Conservation (phyloP, 2,888 invertebrate species). For the Gryllus longicercus region DNA sequence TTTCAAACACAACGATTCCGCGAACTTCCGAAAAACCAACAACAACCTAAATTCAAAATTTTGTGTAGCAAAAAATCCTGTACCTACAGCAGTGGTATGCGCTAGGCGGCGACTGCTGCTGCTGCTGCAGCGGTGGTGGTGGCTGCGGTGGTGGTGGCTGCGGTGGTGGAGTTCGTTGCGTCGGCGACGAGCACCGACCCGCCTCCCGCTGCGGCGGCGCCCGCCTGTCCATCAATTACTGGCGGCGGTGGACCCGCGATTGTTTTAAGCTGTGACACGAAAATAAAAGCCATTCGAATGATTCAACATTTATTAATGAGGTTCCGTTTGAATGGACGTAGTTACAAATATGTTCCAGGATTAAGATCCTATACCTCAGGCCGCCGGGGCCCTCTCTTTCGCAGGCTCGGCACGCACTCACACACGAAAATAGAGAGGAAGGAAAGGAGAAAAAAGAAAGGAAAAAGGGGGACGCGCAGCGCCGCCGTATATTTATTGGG, state of each 20-base stretch:
- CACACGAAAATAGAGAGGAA: neutral
- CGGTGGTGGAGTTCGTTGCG: neutral
- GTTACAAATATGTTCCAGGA: conserved; percentile 17
- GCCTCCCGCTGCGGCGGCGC: conserved; percentile 24
- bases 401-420: neutral
- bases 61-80: too few species aligned
- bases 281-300: conserved; percentile 24
- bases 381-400: neutral
- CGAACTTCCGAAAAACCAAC: too few species aligned
- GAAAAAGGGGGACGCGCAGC: neutral
- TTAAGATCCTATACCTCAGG: neutral
- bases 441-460: neutral
- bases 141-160: neutral
- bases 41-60: too few species aligned
- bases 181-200: neutral
- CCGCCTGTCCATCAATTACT: conserved; percentile 32
- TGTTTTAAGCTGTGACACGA: conserved; percentile 30
- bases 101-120: too few species aligned
- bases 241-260: conserved; percentile 26
- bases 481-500: conserved; percentile 11
- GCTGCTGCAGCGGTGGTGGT: neutral
- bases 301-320: conserved; percentile 17
- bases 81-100: too few species aligned
- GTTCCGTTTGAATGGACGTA: conserved; percentile 17
- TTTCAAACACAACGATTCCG: too few species aligned